Evolutionary conservation across 2,888 invertebrate species (phyloP), one percentile per base, ranked within the genome.

Genomic region (Macrosiphum euphorbiae): DNA sequence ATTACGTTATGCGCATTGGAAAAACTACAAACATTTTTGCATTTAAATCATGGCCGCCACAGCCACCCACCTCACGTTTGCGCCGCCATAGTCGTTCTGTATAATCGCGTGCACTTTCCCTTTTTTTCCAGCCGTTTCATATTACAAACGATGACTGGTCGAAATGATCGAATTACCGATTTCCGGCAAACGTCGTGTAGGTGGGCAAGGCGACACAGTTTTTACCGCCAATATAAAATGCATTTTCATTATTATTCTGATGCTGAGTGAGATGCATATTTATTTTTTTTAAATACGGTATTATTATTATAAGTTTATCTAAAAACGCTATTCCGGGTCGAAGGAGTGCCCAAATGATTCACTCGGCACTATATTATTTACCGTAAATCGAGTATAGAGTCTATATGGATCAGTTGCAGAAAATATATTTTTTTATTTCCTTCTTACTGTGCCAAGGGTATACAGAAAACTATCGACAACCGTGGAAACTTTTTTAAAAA

Each of bases 21-120:
- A 93, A 89, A 88, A 84, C 67, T 52, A 28, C 35, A 3, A 44
- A 47, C 84, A 16, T 35, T 90, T 85, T 89, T 84, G 88, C 47
- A 89, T 90, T 93, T 58, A 8, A 85, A 93, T 58, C 85, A 44
- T 84, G 88, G 87, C 61, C 87, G 92, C 50, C 90, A 10, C 88
- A 55, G 55, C 55, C 35, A 58, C 86, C 85, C 58, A 50, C 85
- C 61, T 0, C 61, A 20, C 55, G 50, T 50, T 55, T 28, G n/a
- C 47, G n/a, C 44, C 91, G 58, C 28, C 44, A 28, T 24, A 44
- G 52, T 41, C 87, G 67, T 92, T 87, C 41, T 52, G 67, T 67
- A 92, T 88, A 92, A 92, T 92, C 89, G 84, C 88, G 16, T n/a
- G 44, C 93, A 55, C 93, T 93, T 93, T 93, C 89, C 89, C 84